Conservation (phyloP, 1,140 invertebrate genomes). For the Drosophila insularis region DNA sequence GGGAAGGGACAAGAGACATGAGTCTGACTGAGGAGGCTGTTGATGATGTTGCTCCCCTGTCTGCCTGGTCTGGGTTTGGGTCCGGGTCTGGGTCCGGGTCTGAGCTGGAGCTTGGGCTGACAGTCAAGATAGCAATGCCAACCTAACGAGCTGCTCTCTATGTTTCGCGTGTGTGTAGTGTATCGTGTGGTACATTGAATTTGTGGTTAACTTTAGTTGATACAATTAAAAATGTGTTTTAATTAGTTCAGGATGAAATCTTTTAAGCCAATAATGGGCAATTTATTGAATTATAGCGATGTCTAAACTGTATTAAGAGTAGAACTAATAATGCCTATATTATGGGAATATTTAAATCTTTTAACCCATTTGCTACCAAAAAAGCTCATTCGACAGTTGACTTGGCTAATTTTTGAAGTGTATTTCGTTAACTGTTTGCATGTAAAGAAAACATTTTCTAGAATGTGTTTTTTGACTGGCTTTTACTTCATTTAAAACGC, state of each 20-base stretch:
- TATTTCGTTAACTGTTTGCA: neutral
- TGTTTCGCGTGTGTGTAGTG: constrained; percentile 35
- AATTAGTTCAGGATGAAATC: no score
- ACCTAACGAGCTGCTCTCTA: constrained; percentile 67
- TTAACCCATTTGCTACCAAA: no score
- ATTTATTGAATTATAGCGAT: no score
- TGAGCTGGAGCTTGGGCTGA: constrained; percentile 34
- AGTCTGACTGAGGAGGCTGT: constrained; percentile 25
- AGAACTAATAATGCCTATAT: no score
- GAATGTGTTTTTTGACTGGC: constrained; percentile 61
- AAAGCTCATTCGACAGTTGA: no score
- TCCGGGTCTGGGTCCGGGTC: neutral
- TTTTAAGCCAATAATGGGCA: no score
- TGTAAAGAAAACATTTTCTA: neutral
- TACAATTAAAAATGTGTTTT: no score
- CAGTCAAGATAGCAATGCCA: constrained; percentile 78
- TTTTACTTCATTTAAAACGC: constrained; percentile 81
- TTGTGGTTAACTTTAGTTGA: neutral
- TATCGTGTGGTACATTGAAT: constrained; percentile 25
- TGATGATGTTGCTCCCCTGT: constrained; percentile 18
- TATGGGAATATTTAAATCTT: no score
- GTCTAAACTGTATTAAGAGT: no score
- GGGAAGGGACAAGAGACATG: constrained; percentile 21
- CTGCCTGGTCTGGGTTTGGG: neutral
- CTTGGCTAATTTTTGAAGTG: constrained; percentile 4